phyloP scores from a whole-genome alignment of 1,140 invertebrate species.

The Drosophila simulans region DNA sequence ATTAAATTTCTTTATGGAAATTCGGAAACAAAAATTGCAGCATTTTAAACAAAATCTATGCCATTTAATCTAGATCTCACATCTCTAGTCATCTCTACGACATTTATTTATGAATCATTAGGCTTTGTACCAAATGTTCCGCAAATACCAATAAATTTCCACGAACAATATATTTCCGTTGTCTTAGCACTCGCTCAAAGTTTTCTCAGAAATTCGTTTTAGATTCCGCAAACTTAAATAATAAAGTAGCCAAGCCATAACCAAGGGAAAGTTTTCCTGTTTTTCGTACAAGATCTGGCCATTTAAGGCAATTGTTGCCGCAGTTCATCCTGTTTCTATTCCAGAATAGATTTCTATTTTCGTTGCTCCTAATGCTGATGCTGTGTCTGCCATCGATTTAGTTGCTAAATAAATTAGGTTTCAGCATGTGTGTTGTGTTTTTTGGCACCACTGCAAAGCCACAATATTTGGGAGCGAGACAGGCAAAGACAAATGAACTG shows the following conservation, averaged over 20 bases:
- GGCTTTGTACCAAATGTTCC: neutral
- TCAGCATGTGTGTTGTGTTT: constrained; percentile 23
- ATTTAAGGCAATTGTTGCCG: constrained; percentile 55
- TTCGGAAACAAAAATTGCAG: no score
- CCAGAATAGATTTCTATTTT: constrained; percentile 19
- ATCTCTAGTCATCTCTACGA: no score
- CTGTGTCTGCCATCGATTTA: constrained; percentile 68
- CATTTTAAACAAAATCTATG: no score
- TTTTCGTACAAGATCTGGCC: constrained; percentile 29
- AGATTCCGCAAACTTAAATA: constrained; percentile 25
- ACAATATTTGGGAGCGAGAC: constrained; percentile 51
- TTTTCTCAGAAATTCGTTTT: constrained; percentile 19
- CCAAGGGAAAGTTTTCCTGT: constrained; percentile 44
- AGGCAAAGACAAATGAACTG: constrained; percentile 65
- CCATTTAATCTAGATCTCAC: neutral
- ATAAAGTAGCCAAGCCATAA: constrained; percentile 46
- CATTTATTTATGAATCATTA: neutral
- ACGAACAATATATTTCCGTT: constrained; percentile 4
- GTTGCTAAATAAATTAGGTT: constrained; percentile 78
- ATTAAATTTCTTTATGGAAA: no score
- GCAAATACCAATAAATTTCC: constrained; percentile 11
- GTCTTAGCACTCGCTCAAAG: constrained; percentile 10
- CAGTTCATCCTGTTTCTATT: constrained; percentile 13
- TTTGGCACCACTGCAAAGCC: constrained; percentile 37
- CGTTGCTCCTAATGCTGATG: constrained; percentile 8